Percentiles rank a stretch among this genome's conserved stretches.
Conservation (phyloP, 37 sponge, comb jelly and placozoan genomes). For the Cliona cf. orientalis region DNA sequence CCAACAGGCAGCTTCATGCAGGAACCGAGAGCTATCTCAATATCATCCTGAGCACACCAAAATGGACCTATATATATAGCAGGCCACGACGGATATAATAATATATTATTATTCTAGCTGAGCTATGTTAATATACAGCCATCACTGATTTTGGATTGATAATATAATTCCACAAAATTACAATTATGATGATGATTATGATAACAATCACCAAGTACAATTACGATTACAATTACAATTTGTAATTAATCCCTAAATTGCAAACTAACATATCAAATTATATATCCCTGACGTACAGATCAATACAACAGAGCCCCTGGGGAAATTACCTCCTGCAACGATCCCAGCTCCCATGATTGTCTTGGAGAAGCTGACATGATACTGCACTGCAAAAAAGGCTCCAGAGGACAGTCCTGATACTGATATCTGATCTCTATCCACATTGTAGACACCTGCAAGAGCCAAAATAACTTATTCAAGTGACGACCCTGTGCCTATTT, state of each 20-base stretch:
- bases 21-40: slow-evolving; percentile 45
- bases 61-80: slow-evolving; percentile 53
- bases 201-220: too few relatives aligned
- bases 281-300: background rate
- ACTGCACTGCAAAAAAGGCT: slow-evolving; percentile 84
- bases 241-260: too few relatives aligned
- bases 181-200: too few relatives aligned
- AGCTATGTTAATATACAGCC: too few relatives aligned
- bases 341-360: slow-evolving; percentile 77
- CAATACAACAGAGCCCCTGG: background rate
- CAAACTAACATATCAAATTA: background rate
- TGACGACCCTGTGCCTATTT: too few relatives aligned
- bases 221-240: too few relatives aligned
- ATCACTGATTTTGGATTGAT: too few relatives aligned
- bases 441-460: slow-evolving; percentile 48
- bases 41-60: slow-evolving; percentile 69
- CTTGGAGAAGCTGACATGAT: slow-evolving; percentile 80
- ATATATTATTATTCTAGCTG: background rate
- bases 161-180: too few relatives aligned
- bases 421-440: slow-evolving; percentile 45
- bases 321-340: slow-evolving; percentile 76
- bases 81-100: background rate
- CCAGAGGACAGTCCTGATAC: slow-evolving; percentile 91
- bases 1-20: slow-evolving; percentile 53
- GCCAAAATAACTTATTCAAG: too few relatives aligned